Evolutionary conservation across 2,797 vertebrate genomes (phyloP), one percentile per base, ranked within the genome.

Genomic region (Pipistrellus pygmaeus): DNA sequence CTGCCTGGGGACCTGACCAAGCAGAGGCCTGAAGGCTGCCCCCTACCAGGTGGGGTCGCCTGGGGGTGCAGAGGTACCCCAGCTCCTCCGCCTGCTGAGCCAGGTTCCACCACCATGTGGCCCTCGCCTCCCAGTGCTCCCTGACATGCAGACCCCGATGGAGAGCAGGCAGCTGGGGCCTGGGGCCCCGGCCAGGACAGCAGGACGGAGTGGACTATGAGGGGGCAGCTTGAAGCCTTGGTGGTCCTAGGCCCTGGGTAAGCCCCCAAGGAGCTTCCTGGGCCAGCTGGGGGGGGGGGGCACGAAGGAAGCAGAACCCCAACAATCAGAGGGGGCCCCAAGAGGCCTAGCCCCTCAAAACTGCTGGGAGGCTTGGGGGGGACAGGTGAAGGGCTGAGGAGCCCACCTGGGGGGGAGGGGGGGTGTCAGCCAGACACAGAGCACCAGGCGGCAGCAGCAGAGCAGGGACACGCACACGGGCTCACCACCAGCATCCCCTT

Each of bases 401-500:
- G 62, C 62, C 83, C 72, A 46, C 71, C 83, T 20, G 13, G 30
- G 75, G 73, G 15, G 8, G 55, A 57, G 75, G 38, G 38, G 38
- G 75, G 38, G 38, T 4, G 46, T 6, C 78, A 94, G 96, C 95
- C 88, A 95, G 94, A 82, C 7, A 41, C 38, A 41, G 38, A 85
- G 94, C 95, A 93, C 88, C 96, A 93, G 92, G 87, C 5, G 30
- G 88, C 93, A 85, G 91, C 88, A 82, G 96, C 94, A 77, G 86
- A 82, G 95, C 96, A 97, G 92, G 97, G 95, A 97, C 86, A 94
- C 93, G 18, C 95, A 86, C 90, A 91, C 71, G 0, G 23, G 93
- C 95, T 95, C 87, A 93, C 96, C 96, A 97, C 97, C 96, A 96
- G 97, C 97, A 92, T 99, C 98, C 98, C 97, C 98, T 99, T 99